Percentiles rank a stretch among this genome's conserved stretches.
phyloP scores from a whole-genome alignment of 2,113 vertebrate genomes.

The Sphyrna mokarran region DNA sequence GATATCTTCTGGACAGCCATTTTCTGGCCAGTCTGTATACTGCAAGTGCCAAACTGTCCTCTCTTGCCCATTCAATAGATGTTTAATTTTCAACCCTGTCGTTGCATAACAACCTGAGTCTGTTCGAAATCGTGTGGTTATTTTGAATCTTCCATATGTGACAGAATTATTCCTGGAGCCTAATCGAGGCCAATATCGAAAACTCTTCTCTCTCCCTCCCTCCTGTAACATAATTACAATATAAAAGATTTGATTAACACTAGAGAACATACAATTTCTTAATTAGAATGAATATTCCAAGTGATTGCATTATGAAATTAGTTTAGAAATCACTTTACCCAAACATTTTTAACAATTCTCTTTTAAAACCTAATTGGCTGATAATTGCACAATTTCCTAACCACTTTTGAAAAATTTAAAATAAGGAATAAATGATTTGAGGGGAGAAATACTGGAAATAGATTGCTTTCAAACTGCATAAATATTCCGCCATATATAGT shows the following conservation, averaged over 20 bases:
- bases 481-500: too few species aligned
- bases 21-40: slow-evolving; percentile 96
- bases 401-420: background rate
- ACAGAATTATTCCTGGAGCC: slow-evolving; percentile 90
- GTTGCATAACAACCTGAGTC: slow-evolving; percentile 97
- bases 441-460: background rate
- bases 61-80: slow-evolving; percentile 87
- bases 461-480: too few species aligned
- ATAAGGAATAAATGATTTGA: background rate
- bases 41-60: slow-evolving; percentile 95
- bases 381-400: background rate
- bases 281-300: background rate
- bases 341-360: background rate
- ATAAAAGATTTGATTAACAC: slow-evolving; percentile 18
- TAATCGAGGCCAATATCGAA: slow-evolving; percentile 90
- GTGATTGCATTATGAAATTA: background rate
- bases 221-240: slow-evolving; percentile 60
- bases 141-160: slow-evolving; percentile 90
- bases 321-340: background rate
- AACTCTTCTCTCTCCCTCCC: slow-evolving; percentile 88
- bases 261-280: background rate
- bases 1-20: slow-evolving; percentile 87
- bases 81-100: slow-evolving; percentile 89
- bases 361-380: background rate
- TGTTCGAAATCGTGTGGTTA: slow-evolving; percentile 90